Percentiles rank a stretch among this genome's conserved stretches.
Conservation (phyloP, 2,113 vertebrate species). For the Phaethon lepturus region DNA sequence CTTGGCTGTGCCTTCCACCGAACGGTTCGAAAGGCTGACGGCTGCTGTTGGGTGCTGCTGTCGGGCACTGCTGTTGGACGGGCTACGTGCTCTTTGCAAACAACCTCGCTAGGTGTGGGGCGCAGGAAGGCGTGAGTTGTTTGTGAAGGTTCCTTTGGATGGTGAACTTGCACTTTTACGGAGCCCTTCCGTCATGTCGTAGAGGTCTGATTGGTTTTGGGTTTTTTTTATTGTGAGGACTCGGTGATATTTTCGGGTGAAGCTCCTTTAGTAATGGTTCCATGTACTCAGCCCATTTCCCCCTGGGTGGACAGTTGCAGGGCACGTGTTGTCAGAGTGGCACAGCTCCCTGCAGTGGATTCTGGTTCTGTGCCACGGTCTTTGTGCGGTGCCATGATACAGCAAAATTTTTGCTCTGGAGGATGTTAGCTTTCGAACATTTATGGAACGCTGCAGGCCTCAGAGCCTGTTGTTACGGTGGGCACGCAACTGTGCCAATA, state of each 20-base stretch:
- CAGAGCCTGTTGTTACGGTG: rapidly evolving
- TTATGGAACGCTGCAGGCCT: rapidly evolving
- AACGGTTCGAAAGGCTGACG: rapidly evolving
- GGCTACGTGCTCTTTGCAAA: rapidly evolving
- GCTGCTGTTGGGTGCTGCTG: background rate
- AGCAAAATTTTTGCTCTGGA: background rate
- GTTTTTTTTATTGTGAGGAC: background rate
- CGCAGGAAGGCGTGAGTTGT: rapidly evolving
- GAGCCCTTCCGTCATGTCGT: rapidly evolving
- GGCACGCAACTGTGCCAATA: rapidly evolving
- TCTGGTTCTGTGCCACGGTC: background rate
- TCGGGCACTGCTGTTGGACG: background rate
- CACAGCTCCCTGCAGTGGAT: background rate
- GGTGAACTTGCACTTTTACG: rapidly evolving
- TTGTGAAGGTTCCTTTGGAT: background rate
- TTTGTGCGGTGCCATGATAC: background rate
- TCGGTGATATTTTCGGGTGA: rapidly evolving
- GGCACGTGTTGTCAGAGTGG: background rate
- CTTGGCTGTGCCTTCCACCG: rapidly evolving
- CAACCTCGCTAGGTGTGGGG: rapidly evolving
- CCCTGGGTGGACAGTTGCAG: rapidly evolving
- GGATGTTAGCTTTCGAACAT: rapidly evolving
- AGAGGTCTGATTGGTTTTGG: background rate
- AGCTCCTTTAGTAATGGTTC: background rate
- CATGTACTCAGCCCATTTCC: background rate